Evolutionary conservation across 1,140 invertebrate species (phyloP).

Genomic region (Drosophila kepulauana): DNA sequence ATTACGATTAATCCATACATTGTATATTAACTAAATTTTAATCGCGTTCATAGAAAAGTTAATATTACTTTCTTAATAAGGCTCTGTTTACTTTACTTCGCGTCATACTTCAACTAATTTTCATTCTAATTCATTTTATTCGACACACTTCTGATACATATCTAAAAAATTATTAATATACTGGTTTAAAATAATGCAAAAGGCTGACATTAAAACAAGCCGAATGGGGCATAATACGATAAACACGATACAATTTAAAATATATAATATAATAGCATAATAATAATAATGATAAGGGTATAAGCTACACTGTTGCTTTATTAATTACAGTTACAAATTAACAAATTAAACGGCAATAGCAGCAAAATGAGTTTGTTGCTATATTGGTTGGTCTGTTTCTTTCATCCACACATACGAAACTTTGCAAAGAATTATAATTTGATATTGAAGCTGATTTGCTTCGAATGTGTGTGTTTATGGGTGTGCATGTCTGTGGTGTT

Average conservation of each 20-base stretch:
- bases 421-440: conserved; percentile 50
- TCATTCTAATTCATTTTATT: conserved; percentile 59
- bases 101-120: conserved; percentile 54
- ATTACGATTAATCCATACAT: conserved; percentile 53
- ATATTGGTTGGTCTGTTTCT: conserved; percentile 56
- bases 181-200: conserved; percentile 56
- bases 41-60: conserved; percentile 74
- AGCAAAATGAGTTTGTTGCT: conserved; percentile 28
- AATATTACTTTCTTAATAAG: conserved; percentile 78
- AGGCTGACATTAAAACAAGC: conserved; percentile 39
- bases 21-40: conserved; percentile 68
- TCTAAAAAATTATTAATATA: conserved; percentile 34
- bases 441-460: conserved; percentile 25
- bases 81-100: conserved; percentile 67
- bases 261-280: conserved; percentile 54
- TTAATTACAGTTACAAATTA: conserved; percentile 55
- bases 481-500: conserved; percentile 55
- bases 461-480: conserved; percentile 29
- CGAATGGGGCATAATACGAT: conserved; percentile 50
- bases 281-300: conserved; percentile 14
- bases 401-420: conserved; percentile 46
- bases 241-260: conserved; percentile 46
- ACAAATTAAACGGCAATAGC: conserved; percentile 61
- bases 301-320: conserved; percentile 20
- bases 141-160: conserved; percentile 53